A percentile compares a stretch with the other conserved stretches of the same genome.
phyloP scores from a whole-genome alignment of 2,113 vertebrate species.

The Crotalus helleri region DNA sequence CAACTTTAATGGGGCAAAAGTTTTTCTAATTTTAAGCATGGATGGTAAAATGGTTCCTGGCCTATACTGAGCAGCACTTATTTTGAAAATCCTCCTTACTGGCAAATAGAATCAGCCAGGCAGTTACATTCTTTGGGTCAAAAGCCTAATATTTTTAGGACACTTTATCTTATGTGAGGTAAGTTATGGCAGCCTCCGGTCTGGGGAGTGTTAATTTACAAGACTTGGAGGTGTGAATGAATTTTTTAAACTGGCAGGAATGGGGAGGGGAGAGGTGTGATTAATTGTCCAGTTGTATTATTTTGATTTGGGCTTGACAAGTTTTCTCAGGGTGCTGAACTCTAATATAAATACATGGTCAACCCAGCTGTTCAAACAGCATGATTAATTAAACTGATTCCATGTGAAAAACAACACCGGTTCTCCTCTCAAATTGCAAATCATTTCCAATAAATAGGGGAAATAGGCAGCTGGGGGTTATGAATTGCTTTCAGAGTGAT shows the following conservation, averaged over 20 bases:
- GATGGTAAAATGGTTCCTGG: too few relatives aligned
- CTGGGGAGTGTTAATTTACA: constrained; percentile 68
- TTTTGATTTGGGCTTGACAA: constrained; percentile 80
- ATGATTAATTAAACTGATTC: constrained; percentile 99
- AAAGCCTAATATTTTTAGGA: background rate
- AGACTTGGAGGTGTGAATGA: constrained; percentile 73
- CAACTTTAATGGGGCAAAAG: background rate
- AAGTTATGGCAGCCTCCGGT: constrained; percentile 10
- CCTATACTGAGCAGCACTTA: background rate
- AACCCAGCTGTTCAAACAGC: constrained; percentile 97
- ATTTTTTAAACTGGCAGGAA: background rate
- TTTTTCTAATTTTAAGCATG: background rate
- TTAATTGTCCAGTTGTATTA: constrained; percentile 61
- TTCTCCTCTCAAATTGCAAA: constrained; percentile 75
- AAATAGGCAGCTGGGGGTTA: constrained; percentile 60
- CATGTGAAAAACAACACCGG: constrained; percentile 90
- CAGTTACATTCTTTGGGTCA: background rate
- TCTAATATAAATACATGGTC: constrained; percentile 71
- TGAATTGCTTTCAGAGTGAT: constrained; percentile 67
- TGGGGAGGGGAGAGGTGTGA: constrained; percentile 49
- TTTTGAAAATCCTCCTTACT: background rate
- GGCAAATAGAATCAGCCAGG: background rate
- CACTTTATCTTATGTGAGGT: background rate
- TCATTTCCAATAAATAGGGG: constrained; percentile 70
- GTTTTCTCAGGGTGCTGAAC: constrained; percentile 77